Conservation (phyloP, 1,140 invertebrate species). For the Trichonephila clavata region DNA sequence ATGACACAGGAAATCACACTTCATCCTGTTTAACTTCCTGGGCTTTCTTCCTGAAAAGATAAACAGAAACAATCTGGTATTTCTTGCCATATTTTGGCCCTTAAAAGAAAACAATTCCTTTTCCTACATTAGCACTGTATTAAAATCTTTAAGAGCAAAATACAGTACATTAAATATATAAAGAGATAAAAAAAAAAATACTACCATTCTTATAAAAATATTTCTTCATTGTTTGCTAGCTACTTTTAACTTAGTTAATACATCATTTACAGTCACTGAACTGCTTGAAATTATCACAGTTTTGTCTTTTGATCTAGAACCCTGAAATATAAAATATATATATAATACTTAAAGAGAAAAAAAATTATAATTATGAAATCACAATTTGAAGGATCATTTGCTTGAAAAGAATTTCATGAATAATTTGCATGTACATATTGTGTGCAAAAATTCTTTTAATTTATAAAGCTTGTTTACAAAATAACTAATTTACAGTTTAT, state of each 20-base stretch:
- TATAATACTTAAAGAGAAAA: background rate
- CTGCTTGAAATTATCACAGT: slow-evolving; percentile 41
- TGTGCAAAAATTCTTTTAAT: background rate
- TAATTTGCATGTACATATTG: background rate
- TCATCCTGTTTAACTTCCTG: slow-evolving; percentile 41
- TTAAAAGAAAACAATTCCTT: background rate
- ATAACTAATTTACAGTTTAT: background rate
- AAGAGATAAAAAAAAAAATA: background rate
- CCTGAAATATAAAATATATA: background rate
- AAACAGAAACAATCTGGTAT: background rate
- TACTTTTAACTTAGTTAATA: background rate
- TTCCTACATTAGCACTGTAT: background rate
- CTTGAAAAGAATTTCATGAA: too few species aligned
- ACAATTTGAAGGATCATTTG: too few species aligned
- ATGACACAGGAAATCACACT: slow-evolving; percentile 23
- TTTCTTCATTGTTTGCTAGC: slow-evolving; percentile 14
- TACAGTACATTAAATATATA: background rate
- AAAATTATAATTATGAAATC: too few species aligned
- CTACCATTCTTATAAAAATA: background rate
- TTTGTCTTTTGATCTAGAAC: slow-evolving; percentile 59
- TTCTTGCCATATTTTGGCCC: background rate
- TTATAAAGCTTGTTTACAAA: background rate
- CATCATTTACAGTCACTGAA: slow-evolving; percentile 21
- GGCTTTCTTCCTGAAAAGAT: background rate
- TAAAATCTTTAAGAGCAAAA: background rate